These are phyloP conservation scores for Anhinga anhinga DNA, from an alignment of 2,113 vertebrate genomes.

Conservation along the genomic window DNA sequence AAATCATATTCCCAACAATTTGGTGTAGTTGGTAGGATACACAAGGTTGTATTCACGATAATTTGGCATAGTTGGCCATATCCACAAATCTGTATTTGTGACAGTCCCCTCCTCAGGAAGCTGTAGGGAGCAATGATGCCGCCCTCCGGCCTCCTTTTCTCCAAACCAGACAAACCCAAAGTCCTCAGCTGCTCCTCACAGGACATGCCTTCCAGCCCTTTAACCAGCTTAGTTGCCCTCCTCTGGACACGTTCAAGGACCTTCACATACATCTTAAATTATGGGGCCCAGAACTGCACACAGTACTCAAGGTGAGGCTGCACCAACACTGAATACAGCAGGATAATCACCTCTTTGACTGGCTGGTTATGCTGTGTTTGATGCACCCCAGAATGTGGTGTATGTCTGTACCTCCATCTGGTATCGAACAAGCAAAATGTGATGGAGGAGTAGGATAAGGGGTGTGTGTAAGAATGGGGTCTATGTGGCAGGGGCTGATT, in stretches of 20 bases:
- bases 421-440: neutral
- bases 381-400: neutral
- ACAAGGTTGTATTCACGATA: too few species aligned
- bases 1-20: too few species aligned
- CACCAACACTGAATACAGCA: too few species aligned
- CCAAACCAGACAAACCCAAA: neutral
- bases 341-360: neutral
- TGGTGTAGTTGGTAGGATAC: too few species aligned
- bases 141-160: neutral
- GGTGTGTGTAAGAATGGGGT: neutral
- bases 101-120: neutral
- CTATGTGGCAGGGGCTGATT: neutral
- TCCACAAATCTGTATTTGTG: too few species aligned
- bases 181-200: accelerated
- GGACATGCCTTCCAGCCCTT: neutral
- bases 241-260: neutral
- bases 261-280: neutral
- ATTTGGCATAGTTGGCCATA: too few species aligned
- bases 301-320: neutral
- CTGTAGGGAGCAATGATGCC: too few species aligned
- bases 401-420: neutral
- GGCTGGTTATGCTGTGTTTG: neutral
- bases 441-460: neutral
- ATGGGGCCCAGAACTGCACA: neutral
- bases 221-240: neutral